Base-by-base conservation (phyloP, 2,888 invertebrate genomes). In the Oxycera nigricornis region DNA sequence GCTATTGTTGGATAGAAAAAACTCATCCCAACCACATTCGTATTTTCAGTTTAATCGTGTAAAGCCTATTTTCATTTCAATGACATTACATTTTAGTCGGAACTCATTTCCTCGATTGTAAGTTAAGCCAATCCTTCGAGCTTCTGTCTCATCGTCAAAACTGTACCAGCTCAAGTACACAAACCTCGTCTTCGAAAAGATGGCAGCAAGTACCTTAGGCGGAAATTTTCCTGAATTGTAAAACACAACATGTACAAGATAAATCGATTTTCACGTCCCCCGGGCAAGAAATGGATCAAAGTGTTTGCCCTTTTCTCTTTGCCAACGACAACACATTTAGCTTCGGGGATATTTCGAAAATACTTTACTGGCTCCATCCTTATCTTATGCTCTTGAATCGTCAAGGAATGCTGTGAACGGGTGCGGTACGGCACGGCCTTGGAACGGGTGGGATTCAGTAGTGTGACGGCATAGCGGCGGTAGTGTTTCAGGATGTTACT, bases 231-330 rank as follows among this genome's bases (percentile, higher is more conserved):
- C 74, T 74, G 76, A 76, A 76, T 76, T 76, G 76, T 76, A 74
- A 76, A 76, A 76, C 76, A 76, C 74, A 75, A 73, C 76, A 76
- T 76, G 76, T 76, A 76, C 76, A 75, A 75, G 76, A 75, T 76
- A 76, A 76, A 76, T 76, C 76, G 76, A 76, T 76, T 76, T 76
- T 75, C 74, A 55, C 70, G 73, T 72, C 75, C 75, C 74, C 74
- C 50, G 74, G 76, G 76, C 76, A 62, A 75, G 73, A 75, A 76
- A 76, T 74, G 75, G 76, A 76, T 76, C 76, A 76, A 75, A 76
- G 76, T 75, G 76, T 72, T 73, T 75, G 57, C 61, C 55, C 67
- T 68, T 74, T 72, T 74, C 31, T 39, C 52, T 55, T 41, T 39
- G 50, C 62, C 73, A 31, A 46, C 9, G 62, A 35, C 67, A 70